Conservation (phyloP, 2,888 invertebrate species). For the Diaperis boleti region DNA sequence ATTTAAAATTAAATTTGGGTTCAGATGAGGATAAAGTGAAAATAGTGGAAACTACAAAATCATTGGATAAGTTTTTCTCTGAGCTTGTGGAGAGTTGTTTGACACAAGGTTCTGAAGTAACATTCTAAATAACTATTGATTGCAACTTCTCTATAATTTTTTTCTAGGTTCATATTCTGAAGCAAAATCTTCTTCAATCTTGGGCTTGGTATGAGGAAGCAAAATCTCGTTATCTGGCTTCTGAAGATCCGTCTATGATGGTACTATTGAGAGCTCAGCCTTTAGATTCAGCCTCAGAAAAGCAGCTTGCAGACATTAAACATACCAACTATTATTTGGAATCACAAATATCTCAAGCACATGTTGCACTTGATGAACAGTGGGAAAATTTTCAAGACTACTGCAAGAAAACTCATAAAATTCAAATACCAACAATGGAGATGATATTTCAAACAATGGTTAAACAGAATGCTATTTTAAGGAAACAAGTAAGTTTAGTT, state of each 20-base stretch:
- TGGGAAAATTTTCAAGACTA: slow-evolving; percentile 78
- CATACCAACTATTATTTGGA: slow-evolving; percentile 80
- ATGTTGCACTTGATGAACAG: slow-evolving; percentile 79
- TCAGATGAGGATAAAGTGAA: slow-evolving; percentile 70
- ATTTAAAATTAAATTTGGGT: slow-evolving; percentile 70
- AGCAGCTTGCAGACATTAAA: slow-evolving; percentile 77
- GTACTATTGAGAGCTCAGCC: slow-evolving; percentile 63
- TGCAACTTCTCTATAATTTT: background rate
- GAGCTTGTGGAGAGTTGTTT: slow-evolving; percentile 74
- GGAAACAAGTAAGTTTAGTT: slow-evolving; percentile 65
- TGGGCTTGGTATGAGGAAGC: slow-evolving; percentile 73
- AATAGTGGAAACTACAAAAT: slow-evolving; percentile 68
- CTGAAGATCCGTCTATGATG: slow-evolving; percentile 59
- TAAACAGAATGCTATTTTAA: slow-evolving; percentile 77
- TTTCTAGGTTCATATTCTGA: slow-evolving; percentile 64
- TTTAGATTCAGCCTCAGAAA: slow-evolving; percentile 76
- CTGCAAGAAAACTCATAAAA: slow-evolving; percentile 64
- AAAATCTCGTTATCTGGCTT: slow-evolving; percentile 66
- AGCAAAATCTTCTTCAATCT: slow-evolving; percentile 69
- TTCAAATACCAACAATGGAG: slow-evolving; percentile 80
- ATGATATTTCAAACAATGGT: slow-evolving; percentile 84
- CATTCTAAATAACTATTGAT: background rate
- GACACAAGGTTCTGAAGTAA: slow-evolving; percentile 72
- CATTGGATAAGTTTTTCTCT: slow-evolving; percentile 72
- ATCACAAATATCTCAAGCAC: slow-evolving; percentile 79